Evolutionary conservation across 2,797 vertebrate species (phyloP).

Genomic region (Coregonus suidteri): DNA sequence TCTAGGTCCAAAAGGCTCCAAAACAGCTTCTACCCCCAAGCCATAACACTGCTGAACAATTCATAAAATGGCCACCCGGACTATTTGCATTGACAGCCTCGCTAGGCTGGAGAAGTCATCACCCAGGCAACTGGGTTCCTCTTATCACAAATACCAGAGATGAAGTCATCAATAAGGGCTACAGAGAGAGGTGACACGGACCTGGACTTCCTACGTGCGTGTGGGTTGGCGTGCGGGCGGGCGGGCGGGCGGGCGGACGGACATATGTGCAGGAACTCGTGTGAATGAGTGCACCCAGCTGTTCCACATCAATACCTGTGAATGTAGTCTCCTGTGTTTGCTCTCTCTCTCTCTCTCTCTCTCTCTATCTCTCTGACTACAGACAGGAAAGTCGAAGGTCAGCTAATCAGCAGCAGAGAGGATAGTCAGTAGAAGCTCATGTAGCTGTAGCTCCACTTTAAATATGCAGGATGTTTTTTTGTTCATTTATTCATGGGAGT

Average conservation of each 20-base stretch:
- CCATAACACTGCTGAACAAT: no score
- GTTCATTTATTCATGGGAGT: slow-evolving; percentile 66
- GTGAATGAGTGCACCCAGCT: slow-evolving; percentile 11
- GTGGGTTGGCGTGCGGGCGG: no score
- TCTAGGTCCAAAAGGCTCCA: no score
- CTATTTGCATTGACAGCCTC: slow-evolving; percentile 24
- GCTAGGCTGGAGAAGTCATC: slow-evolving; percentile 51
- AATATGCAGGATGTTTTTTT: slow-evolving; percentile 67
- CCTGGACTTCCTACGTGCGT: slow-evolving; percentile 38
- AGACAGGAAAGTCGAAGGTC: slow-evolving; percentile 32
- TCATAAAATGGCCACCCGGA: no score
- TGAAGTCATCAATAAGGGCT: slow-evolving; percentile 51
- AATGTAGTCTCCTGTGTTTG: slow-evolving; percentile 39
- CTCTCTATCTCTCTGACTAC: neutral
- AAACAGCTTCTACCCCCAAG: no score
- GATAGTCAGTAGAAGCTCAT: slow-evolving; percentile 45
- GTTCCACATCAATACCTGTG: slow-evolving; percentile 49
- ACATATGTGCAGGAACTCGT: no score
- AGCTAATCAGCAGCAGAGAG: slow-evolving; percentile 5
- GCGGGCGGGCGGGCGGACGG: no score
- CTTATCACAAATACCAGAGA: slow-evolving; percentile 41
- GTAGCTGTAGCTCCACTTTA: slow-evolving; percentile 36
- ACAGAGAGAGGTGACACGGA: slow-evolving; percentile 28
- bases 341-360: slow-evolving; percentile 9
- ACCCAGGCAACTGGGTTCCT: slow-evolving; percentile 24